Evolutionary conservation across 2,888 invertebrate species (phyloP).

Genomic region (Lissonota sp.): DNA sequence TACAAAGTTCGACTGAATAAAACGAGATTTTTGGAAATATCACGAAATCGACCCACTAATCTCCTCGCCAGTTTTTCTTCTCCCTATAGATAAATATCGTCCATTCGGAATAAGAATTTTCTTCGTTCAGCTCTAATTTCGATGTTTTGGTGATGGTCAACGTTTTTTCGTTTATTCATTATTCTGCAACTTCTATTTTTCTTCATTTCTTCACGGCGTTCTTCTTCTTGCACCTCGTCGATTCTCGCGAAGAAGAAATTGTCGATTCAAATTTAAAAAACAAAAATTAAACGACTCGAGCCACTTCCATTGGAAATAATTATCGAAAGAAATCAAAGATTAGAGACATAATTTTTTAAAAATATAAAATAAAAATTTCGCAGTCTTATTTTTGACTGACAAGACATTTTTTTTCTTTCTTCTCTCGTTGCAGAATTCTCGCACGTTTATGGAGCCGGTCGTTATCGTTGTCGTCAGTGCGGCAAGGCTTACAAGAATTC

Average conservation of each 20-base stretch:
- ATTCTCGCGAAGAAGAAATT: neutral
- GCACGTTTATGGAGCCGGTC: slow-evolving; percentile 53
- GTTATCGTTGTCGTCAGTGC: slow-evolving; percentile 74
- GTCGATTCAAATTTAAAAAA: neutral
- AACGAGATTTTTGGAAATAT: slow-evolving; percentile 15
- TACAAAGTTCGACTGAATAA: slow-evolving; percentile 45
- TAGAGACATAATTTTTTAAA: neutral
- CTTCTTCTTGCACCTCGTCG: neutral
- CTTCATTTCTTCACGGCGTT: neutral
- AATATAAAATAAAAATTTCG: slow-evolving; percentile 19
- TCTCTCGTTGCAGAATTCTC: slow-evolving; percentile 75
- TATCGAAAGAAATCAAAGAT: neutral
- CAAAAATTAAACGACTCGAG: neutral
- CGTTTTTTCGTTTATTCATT: neutral
- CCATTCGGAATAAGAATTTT: too few relatives aligned
- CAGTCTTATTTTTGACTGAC: slow-evolving; percentile 61
- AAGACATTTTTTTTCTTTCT: slow-evolving; percentile 66
- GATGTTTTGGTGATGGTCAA: slow-evolving; percentile 2
- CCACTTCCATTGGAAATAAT: neutral
- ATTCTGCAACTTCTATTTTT: neutral
- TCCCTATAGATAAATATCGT: too few relatives aligned
- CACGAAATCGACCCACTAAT: neutral
- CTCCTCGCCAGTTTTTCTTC: neutral
- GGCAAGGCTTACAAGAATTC: slow-evolving; percentile 78
- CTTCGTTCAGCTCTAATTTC: neutral